Conservation (phyloP, 2,888 invertebrate genomes). For the Pyralis farinalis region DNA sequence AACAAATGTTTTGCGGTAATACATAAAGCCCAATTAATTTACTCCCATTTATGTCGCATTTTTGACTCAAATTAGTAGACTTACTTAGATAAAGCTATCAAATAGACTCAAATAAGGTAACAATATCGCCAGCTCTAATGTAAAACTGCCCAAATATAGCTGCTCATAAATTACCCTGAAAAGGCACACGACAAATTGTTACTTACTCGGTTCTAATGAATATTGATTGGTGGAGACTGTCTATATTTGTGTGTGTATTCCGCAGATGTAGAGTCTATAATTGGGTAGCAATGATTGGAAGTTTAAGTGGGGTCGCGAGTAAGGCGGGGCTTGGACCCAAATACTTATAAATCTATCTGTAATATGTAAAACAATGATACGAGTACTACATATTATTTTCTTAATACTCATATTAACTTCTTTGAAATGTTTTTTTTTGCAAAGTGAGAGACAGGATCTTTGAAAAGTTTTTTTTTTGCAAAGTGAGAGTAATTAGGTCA, state of each 20-base stretch:
- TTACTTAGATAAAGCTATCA: conserved; percentile 34
- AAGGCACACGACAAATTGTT: conserved; percentile 54
- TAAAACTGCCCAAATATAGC: conserved; percentile 37
- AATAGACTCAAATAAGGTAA: conserved; percentile 25
- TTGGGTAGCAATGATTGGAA: not conserved
- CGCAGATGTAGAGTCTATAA: conserved; percentile 4
- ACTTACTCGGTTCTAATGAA: conserved; percentile 42
- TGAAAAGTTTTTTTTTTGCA: no score
- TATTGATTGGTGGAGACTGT: conserved; percentile 32
- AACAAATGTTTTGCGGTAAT: conserved; percentile 4
- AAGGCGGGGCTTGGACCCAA: not conserved
- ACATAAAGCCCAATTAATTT: conserved; percentile 10
- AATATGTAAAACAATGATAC: no score
- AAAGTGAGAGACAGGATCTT: no score
- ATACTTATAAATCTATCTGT: not conserved
- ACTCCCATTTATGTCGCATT: conserved; percentile 5
- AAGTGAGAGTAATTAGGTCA: no score
- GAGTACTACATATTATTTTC: no score
- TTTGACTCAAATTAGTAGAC: conserved; percentile 16
- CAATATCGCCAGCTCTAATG: conserved; percentile 24
- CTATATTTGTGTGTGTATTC: conserved; percentile 9
- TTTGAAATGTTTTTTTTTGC: no score
- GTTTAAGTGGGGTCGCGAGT: not conserved
- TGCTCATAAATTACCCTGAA: conserved; percentile 47
- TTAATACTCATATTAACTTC: no score